Base-by-base conservation (phyloP, 2,888 invertebrate species). In the Keiferia lycopersicella region DNA sequence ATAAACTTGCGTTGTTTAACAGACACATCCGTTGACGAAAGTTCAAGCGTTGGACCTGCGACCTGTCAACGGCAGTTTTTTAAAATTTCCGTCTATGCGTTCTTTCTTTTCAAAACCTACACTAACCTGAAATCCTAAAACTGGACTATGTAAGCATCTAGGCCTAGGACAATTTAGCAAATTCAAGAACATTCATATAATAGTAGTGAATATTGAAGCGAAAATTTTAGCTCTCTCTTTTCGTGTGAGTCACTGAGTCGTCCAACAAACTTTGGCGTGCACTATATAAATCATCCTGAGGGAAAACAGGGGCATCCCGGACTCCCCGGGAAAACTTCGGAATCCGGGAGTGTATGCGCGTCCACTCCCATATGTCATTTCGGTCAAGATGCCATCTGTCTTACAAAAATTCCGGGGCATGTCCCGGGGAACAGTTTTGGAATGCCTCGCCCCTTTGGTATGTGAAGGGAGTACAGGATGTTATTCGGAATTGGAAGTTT, bases 331-430 rank as follows among this genome's bases (percentile, higher is more conserved):
- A 72, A 77, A 77, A 78, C 78, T 73, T 76, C 76, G 82, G 80
- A 83, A 84, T 80, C 80, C 81, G 76, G 73, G 78, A 84, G 84
- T 87, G 82, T 82, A 86, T 85, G 82, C 82, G 76, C 74, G 70
- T 80, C 78, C 73, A 26, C 34, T 70, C 75, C 88, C 86, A 86
- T 89, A 88, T 88, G 90, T 90, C 89, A 88, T 87, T 76, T 84
- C 78, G 86, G 86, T 86, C 88, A 84, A 87, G 83, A 83, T 82
- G 83, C 80, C 80, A 88, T 89, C 86, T 86, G 88, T 90, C 90
- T 89, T 86, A 88, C 88, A 88, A 87, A 89, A 88, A 90, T 90
- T 87, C 83, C 79, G n/a, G n/a, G n/a, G n/a, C 26, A 26, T 4
- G 26, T 26, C 26, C 26, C 26, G 80, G 80, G 73, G 75, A 81